These are phyloP conservation scores for Sminthurides bifidus DNA, from an alignment of 1,140 invertebrate genomes.

Conservation along the genomic window DNA sequence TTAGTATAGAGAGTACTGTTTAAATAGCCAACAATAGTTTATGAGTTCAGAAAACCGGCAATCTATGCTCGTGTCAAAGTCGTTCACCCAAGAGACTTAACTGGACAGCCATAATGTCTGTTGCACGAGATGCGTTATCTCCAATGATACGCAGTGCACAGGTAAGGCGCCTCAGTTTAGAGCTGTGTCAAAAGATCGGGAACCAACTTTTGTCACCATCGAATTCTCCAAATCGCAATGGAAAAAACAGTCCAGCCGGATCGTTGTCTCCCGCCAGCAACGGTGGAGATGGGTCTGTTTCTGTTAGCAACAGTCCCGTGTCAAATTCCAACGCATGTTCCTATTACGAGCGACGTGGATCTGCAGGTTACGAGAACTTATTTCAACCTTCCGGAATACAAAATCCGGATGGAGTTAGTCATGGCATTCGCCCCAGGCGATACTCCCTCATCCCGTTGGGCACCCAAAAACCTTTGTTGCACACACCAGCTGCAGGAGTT, in stretches of 20 bases:
- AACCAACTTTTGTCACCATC: constrained; percentile 5
- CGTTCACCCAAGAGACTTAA: not conserved
- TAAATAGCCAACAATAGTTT: too few relatives aligned
- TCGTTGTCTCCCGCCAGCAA: not conserved
- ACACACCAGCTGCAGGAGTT: not conserved
- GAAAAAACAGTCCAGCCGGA: not conserved
- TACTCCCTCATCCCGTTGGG: not conserved
- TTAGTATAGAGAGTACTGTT: too few relatives aligned
- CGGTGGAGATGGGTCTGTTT: too few relatives aligned
- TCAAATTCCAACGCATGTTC: not conserved
- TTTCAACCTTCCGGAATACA: too few relatives aligned
- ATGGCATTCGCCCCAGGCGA: not conserved
- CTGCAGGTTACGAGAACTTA: too few relatives aligned
- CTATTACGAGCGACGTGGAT: not conserved
- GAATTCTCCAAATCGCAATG: not conserved
- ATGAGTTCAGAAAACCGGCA: too few relatives aligned
- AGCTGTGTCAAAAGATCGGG: constrained; percentile 25
- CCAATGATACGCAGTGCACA: constrained; percentile 15
- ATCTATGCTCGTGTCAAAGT: not conserved
- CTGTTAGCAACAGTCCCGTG: not conserved
- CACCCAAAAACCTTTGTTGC: not conserved
- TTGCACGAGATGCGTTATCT: constrained; percentile 20
- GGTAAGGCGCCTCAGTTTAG: constrained; percentile 17
- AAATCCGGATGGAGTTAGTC: not conserved
- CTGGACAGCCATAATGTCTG: constrained; percentile 14